A percentile compares a stretch with the other conserved stretches of the same genome.
phyloP scores from a whole-genome alignment of 2,888 invertebrate species.

The Zhengitettix transpicula region DNA sequence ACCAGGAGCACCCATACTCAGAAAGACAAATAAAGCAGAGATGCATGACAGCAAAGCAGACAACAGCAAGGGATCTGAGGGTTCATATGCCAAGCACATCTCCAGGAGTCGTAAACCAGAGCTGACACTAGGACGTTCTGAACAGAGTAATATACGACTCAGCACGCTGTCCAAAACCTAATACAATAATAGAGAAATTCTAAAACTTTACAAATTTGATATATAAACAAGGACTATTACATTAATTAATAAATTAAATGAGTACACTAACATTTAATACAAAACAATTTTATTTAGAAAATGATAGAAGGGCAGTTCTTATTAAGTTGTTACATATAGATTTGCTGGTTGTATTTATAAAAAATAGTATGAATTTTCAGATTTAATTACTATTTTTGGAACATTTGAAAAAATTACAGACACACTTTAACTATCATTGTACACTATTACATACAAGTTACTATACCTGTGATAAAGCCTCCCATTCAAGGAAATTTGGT shows the following conservation, averaged over 20 bases:
- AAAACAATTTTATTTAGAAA: no score
- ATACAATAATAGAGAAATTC: conserved; percentile 10
- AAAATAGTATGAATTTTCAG: no score
- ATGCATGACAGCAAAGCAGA: conserved; percentile 80
- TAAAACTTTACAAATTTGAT: neutral
- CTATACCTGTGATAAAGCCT: conserved; percentile 42
- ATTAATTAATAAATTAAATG: no score
- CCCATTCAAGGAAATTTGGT: conserved; percentile 59
- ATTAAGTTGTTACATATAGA: no score
- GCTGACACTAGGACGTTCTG: conserved; percentile 56
- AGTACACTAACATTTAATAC: no score
- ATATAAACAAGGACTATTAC: no score
- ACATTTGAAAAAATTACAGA: no score
- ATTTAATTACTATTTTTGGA: no score
- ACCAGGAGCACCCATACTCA: conserved; percentile 61
- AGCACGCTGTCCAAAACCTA: conserved; percentile 67
- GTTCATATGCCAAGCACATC: conserved; percentile 57
- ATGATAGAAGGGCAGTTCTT: no score
- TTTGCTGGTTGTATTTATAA: no score
- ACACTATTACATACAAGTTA: no score
- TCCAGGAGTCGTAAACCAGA: conserved; percentile 62
- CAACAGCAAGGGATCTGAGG: conserved; percentile 61
- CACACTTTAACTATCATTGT: no score
- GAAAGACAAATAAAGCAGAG: conserved; percentile 79
- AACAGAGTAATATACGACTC: conserved; percentile 48